Conservation (phyloP, 2,797 vertebrate species). For the Paedocypris micromegethes region DNA sequence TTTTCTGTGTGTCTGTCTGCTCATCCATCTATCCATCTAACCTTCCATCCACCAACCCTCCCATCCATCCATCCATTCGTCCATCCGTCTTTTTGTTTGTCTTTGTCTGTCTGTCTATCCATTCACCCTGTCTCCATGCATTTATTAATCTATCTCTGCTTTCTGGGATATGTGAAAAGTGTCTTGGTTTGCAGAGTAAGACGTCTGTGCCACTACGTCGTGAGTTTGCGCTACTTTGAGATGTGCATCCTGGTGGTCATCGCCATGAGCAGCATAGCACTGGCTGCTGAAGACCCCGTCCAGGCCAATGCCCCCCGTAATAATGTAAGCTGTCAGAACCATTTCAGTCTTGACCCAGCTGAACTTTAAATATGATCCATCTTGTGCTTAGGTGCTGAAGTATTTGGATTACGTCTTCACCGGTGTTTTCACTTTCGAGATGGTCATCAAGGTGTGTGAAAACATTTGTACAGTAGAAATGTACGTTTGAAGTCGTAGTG, state of each 20-base stretch:
- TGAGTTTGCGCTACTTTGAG: constrained; percentile 91
- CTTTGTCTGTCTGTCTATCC: too few relatives aligned
- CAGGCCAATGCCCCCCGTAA: constrained; percentile 83
- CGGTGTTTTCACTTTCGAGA: constrained; percentile 96
- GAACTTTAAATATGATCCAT: too few relatives aligned
- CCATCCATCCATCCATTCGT: too few relatives aligned
- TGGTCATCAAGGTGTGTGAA: constrained; percentile 90
- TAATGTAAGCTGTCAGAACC: constrained; percentile 70
- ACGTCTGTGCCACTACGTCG: constrained; percentile 86
- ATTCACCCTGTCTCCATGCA: too few relatives aligned
- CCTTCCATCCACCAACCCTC: too few relatives aligned
- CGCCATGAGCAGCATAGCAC: constrained; percentile 89
- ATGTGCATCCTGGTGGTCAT: constrained; percentile 95
- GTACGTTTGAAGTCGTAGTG: too few relatives aligned
- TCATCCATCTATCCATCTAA: too few relatives aligned
- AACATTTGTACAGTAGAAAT: too few relatives aligned
- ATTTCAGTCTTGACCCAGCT: background rate
- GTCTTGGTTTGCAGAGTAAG: constrained; percentile 73
- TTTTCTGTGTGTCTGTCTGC: too few relatives aligned
- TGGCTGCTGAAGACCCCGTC: constrained; percentile 93
- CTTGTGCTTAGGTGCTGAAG: constrained; percentile 78
- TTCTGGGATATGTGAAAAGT: background rate
- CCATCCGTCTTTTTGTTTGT: too few relatives aligned
- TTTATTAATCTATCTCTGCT: too few relatives aligned
- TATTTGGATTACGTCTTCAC: constrained; percentile 98